A percentile compares a stretch with the other conserved stretches of the same genome.
Conservation (phyloP, 2,797 vertebrate species). For the Hozukius guyotensis region DNA sequence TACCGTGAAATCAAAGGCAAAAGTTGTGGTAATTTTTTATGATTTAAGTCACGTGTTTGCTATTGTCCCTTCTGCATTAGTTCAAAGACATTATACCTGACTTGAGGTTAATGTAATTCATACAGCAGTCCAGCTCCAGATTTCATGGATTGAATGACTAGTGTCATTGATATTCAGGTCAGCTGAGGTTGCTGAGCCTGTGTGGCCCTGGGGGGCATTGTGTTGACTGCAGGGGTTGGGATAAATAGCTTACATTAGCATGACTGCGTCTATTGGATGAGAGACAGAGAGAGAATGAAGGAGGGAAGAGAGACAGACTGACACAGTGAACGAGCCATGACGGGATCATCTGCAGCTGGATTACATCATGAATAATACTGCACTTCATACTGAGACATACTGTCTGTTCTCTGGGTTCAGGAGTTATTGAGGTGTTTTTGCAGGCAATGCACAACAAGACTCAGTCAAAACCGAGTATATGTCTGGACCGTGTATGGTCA, state of each 20-base stretch:
- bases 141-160: conserved; percentile 40
- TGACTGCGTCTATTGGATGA: conserved; percentile 33
- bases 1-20: background rate
- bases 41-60: background rate
- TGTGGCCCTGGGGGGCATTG: conserved; percentile 52
- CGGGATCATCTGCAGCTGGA: conserved; percentile 55
- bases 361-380: conserved; percentile 62
- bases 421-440: background rate
- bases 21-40: background rate
- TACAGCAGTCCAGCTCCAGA: background rate
- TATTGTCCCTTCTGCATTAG: background rate
- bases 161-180: conserved; percentile 72
- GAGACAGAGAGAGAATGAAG: background rate
- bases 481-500: too few relatives aligned
- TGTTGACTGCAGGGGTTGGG: conserved; percentile 62
- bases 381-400: conserved; percentile 6
- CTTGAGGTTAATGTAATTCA: conserved; percentile 34
- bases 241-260: conserved; percentile 73
- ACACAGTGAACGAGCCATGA: conserved; percentile 47
- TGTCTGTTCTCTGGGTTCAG: background rate
- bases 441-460: background rate
- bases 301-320: background rate
- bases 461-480: too few relatives aligned
- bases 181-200: conserved; percentile 59
- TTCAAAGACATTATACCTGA: conserved; percentile 4